These are phyloP conservation scores for Pluvianellus socialis DNA, from an alignment of 2,113 vertebrate genomes.

Conservation along the genomic window DNA sequence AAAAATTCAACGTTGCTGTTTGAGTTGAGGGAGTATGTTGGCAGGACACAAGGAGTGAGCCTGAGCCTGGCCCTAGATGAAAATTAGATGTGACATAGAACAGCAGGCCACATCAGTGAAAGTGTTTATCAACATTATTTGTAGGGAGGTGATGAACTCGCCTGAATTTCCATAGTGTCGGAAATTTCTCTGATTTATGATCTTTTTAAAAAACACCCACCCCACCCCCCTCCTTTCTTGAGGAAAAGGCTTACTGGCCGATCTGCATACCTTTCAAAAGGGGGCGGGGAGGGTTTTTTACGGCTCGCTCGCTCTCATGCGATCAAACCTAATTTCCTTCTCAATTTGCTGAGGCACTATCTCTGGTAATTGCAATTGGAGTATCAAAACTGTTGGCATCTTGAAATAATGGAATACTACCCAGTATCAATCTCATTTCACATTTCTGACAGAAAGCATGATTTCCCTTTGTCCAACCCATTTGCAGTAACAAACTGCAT, in stretches of 20 bases:
- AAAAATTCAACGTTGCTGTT: neutral
- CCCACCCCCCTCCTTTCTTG: too few species aligned
- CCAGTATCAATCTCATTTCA: slow-evolving; percentile 50
- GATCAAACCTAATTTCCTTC: slow-evolving; percentile 48
- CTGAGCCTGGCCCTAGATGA: neutral
- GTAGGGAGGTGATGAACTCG: slow-evolving; percentile 1
- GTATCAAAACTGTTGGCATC: slow-evolving; percentile 52
- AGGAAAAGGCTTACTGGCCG: slow-evolving; percentile 10
- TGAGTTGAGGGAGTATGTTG: neutral
- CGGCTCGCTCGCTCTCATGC: neutral
- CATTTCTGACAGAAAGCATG: slow-evolving; percentile 35
- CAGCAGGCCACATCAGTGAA: slow-evolving; percentile 10
- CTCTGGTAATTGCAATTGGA: slow-evolving; percentile 42
- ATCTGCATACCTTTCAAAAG: slow-evolving; percentile 15
- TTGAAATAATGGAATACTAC: slow-evolving; percentile 41
- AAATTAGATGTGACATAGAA: neutral
- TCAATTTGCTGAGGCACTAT: slow-evolving; percentile 52
- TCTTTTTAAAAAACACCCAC: neutral
- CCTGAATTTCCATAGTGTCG: neutral
- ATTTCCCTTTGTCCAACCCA: slow-evolving; percentile 41
- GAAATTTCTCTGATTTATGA: neutral
- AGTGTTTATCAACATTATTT: slow-evolving; percentile 11
- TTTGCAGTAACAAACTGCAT: slow-evolving; percentile 29
- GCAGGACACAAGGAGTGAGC: neutral
- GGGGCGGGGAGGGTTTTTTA: neutral